phyloP scores from a whole-genome alignment of 1,140 invertebrate genomes.

The Meloidogyne hapla region DNA sequence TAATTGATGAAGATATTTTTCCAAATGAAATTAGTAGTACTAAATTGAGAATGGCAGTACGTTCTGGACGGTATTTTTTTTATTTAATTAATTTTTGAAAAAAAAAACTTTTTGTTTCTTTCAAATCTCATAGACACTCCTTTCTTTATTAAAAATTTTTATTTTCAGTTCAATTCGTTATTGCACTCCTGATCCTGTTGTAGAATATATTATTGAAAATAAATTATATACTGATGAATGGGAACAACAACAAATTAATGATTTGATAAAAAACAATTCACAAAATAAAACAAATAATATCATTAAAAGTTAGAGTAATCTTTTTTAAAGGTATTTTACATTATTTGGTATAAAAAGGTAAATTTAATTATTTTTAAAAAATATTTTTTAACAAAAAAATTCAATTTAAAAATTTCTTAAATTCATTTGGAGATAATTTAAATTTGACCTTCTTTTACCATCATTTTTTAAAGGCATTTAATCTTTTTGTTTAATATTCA shows the following conservation, averaged over 20 bases:
- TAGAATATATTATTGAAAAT: slow-evolving; percentile 48
- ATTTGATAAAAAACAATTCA: background rate
- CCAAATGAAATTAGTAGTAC: slow-evolving; percentile 54
- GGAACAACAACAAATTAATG: background rate
- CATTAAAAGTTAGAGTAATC: background rate
- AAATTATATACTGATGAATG: slow-evolving; percentile 38
- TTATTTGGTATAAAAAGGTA: too few species aligned
- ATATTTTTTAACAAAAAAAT: too few species aligned
- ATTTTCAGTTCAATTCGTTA: slow-evolving; percentile 49
- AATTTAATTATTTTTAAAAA: background rate
- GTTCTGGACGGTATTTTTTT: slow-evolving; percentile 21
- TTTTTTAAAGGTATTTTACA: too few species aligned
- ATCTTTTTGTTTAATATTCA: too few species aligned
- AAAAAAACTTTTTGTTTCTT: too few species aligned
- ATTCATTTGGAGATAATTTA: too few species aligned
- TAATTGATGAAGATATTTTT: slow-evolving; percentile 39
- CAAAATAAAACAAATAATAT: background rate
- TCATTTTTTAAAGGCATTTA: too few species aligned
- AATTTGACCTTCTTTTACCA: too few species aligned
- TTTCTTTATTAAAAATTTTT: too few species aligned
- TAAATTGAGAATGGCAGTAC: slow-evolving; percentile 40
- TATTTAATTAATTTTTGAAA: background rate
- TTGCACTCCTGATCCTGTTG: slow-evolving; percentile 47
- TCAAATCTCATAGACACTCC: too few species aligned
- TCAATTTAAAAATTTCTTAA: too few species aligned